Evolutionary conservation across 92 coral and sea anemone species (phyloP).

Genomic region (Pocillopora grandis): DNA sequence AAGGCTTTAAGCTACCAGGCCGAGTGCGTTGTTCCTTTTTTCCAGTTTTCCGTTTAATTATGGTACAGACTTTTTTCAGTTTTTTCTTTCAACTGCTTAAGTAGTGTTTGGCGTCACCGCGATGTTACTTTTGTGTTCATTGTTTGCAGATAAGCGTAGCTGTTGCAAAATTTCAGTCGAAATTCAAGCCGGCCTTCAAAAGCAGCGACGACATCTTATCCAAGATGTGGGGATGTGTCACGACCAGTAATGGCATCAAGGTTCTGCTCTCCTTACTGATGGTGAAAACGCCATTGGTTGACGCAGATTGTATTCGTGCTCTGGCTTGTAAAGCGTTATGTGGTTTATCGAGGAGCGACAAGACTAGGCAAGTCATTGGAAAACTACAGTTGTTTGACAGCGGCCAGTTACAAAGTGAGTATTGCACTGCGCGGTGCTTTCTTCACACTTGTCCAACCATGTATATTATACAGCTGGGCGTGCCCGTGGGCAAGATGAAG

Average conservation of each 20-base stretch:
- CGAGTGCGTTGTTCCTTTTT: too few species aligned
- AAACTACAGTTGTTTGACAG: conserved; percentile 90
- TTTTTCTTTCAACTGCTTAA: too few species aligned
- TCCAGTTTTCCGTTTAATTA: too few species aligned
- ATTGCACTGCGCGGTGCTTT: neutral
- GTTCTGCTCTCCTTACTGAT: conserved; percentile 84
- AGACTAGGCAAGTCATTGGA: conserved; percentile 91
- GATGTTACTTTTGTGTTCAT: neutral
- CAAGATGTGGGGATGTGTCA: conserved; percentile 90
- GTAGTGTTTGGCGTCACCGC: too few species aligned
- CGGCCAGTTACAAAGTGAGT: conserved; percentile 96
- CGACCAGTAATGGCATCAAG: conserved; percentile 88
- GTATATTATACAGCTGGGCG: neutral
- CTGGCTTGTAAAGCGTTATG: conserved; percentile 95
- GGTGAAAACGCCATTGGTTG: conserved; percentile 92
- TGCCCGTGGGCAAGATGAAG: neutral
- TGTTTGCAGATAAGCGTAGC: conserved; percentile 38
- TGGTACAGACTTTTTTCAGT: too few species aligned
- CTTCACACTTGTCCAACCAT: neutral
- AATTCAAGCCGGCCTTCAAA: conserved; percentile 40
- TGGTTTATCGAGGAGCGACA: conserved; percentile 93
- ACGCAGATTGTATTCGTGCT: conserved; percentile 93
- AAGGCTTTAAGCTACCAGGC: too few species aligned
- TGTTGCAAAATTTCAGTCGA: conserved; percentile 48
- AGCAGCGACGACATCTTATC: conserved; percentile 53